A percentile compares a stretch with the other conserved stretches of the same genome.
Conservation (phyloP, 2,797 vertebrate species). For the Kryptolebias ocellatus region DNA sequence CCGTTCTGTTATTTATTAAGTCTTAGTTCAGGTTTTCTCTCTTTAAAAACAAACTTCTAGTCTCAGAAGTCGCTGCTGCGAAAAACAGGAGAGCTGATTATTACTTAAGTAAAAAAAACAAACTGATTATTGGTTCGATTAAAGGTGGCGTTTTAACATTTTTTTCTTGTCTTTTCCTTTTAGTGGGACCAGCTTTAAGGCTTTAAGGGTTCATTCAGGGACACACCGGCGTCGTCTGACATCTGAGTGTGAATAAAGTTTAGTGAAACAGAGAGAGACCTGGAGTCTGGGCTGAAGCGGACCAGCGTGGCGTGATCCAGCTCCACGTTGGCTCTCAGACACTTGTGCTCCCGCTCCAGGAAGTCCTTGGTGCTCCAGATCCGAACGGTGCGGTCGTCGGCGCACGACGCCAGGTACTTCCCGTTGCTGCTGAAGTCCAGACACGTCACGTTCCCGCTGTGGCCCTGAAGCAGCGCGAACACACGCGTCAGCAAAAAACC, state of each 20-base stretch:
- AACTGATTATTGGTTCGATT: too few species aligned
- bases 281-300: constrained; percentile 93
- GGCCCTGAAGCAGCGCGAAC: constrained; percentile 77
- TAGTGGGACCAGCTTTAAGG: too few species aligned
- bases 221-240: neutral
- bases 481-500: neutral
- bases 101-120: too few species aligned
- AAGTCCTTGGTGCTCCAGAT: constrained; percentile 98
- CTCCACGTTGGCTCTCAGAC: constrained; percentile 89
- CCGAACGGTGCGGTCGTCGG: constrained; percentile 91
- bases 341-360: constrained; percentile 89
- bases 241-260: neutral
- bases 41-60: too few species aligned
- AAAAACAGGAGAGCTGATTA: too few species aligned
- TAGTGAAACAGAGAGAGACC: constrained; percentile 69
- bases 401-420: constrained; percentile 93
- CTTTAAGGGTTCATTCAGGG: neutral
- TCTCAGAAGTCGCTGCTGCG: too few species aligned
- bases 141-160: too few species aligned
- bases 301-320: constrained; percentile 91
- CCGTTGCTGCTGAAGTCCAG: constrained; percentile 95
- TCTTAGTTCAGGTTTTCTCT: too few species aligned
- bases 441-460: constrained; percentile 89
- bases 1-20: too few species aligned
- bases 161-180: too few species aligned